Evolutionary conservation across 2,113 vertebrate species (phyloP).

Genomic region (Cochlearius cochlearius): DNA sequence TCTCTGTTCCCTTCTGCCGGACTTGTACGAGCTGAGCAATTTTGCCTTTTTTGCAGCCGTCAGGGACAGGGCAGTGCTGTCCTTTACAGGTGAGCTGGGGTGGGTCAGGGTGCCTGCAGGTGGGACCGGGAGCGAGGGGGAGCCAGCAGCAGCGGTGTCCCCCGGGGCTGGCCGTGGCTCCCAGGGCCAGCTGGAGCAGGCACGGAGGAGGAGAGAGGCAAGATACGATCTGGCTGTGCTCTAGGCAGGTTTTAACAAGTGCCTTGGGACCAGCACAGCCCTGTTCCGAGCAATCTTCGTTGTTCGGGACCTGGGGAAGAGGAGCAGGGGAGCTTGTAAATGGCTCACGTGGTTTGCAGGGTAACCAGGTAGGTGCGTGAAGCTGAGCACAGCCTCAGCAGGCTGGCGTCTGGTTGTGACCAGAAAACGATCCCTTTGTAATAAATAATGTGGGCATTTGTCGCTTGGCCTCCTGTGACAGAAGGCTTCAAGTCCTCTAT

Average conservation of each 20-base stretch:
- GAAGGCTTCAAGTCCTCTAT: neutral
- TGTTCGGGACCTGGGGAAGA: neutral
- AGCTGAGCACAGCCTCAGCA: neutral
- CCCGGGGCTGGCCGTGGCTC: neutral
- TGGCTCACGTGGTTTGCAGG: fast-evolving
- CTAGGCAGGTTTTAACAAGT: slow-evolving; percentile 11
- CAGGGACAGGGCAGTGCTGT: neutral
- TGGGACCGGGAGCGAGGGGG: neutral
- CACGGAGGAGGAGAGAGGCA: neutral
- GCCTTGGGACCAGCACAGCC: neutral
- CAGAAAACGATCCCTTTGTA: neutral
- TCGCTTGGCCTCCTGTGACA: neutral
- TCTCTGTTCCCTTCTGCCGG: neutral
- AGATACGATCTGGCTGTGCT: neutral
- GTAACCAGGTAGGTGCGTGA: neutral
- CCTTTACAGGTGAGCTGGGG: neutral
- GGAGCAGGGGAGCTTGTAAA: neutral
- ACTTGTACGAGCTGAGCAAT: neutral
- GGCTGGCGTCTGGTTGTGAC: neutral
- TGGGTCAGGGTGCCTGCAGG: neutral
- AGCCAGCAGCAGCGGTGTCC: neutral
- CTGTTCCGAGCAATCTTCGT: neutral
- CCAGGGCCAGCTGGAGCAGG: fast-evolving
- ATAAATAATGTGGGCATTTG: neutral
- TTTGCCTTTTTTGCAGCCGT: neutral